Conservation (phyloP, 2,797 vertebrate species). For the Bufotes viridis region DNA sequence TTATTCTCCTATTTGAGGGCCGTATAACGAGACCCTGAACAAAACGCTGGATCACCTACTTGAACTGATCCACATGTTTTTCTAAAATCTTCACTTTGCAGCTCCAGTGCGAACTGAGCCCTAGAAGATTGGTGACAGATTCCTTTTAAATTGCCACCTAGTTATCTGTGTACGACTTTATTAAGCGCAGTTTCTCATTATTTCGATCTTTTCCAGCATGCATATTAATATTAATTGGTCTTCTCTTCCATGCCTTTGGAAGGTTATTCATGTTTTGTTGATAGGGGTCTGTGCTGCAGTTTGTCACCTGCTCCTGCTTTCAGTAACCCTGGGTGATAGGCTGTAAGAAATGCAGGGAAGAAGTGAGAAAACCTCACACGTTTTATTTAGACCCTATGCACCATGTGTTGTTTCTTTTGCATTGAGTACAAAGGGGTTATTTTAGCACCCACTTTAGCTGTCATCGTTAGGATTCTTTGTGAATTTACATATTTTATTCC, state of each 20-base stretch:
- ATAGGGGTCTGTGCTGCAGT: neutral
- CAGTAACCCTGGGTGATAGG: constrained; percentile 32
- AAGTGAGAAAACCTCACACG: constrained; percentile 38
- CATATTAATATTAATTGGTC: neutral
- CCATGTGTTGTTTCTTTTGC: constrained; percentile 33
- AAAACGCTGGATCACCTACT: too few relatives aligned
- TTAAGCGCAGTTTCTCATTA: neutral
- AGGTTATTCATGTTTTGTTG: constrained; percentile 1
- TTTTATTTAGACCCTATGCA: constrained; percentile 36
- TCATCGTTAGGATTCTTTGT: constrained; percentile 31
- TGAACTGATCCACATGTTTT: too few relatives aligned
- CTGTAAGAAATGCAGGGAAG: constrained; percentile 16
- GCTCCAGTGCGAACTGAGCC: too few relatives aligned
- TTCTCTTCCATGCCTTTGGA: neutral
- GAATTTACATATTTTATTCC: constrained; percentile 46
- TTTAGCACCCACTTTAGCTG: constrained; percentile 43
- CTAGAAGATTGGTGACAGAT: too few relatives aligned
- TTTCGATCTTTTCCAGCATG: neutral
- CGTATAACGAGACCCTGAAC: too few relatives aligned
- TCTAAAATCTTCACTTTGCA: too few relatives aligned
- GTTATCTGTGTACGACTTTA: neutral
- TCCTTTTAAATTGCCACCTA: neutral
- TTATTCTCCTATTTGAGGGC: too few relatives aligned
- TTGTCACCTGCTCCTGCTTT: constrained; percentile 33
- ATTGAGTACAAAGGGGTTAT: constrained; percentile 21